Evolutionary conservation across 2,113 vertebrate genomes (phyloP), one percentile per base, ranked within the genome.

Genomic region (Brachypodius melanocephalos): DNA sequence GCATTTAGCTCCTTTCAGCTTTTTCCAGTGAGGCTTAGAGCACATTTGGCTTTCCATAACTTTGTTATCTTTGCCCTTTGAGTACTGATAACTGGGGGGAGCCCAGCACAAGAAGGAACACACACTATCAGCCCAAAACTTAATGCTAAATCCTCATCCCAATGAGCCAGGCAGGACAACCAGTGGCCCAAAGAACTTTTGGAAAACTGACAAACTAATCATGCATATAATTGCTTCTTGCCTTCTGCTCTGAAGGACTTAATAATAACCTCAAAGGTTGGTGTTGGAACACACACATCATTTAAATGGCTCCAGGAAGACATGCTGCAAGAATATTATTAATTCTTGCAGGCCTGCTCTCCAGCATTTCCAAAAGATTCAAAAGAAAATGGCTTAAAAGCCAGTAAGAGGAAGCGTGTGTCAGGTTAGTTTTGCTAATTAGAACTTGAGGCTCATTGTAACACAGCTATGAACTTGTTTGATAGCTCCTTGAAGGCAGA

Each of bases 171-270:
- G 68, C 68, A 72, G 86, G 81, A 84, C 1, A 2, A 97, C 88
- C 38, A 85, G 85, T 66, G 78, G 96, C 67, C 89, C 81, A 96
- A 96, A 96, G 94, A 97, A 97, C 96, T 97, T 97, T 96, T 98
- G 98, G 98, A 98, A 95, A 98, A 98, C 96, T 98, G 98, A 98
- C 98, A 98, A 98, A 98, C 98, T 98, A 98, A 98, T 98, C 98
- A 98, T 98, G 98, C 98, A 98, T 98, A 99, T 98, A 99, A 98
- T 98, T 98, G 98, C 98, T 98, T 98, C 98, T 98, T 98, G 98
- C 98, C 98, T 98, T 98, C 97, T 98, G 91, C 90, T 96, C 78
- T 78, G 48, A 90, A 95, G 85, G 83, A 89, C 84, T 96, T 95
- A 92, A 96, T 95, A 96, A 95, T 88, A 95, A 80, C 78, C 90